Base-by-base conservation (phyloP, 2,797 vertebrate species). In the Xenentodon cancila region DNA sequence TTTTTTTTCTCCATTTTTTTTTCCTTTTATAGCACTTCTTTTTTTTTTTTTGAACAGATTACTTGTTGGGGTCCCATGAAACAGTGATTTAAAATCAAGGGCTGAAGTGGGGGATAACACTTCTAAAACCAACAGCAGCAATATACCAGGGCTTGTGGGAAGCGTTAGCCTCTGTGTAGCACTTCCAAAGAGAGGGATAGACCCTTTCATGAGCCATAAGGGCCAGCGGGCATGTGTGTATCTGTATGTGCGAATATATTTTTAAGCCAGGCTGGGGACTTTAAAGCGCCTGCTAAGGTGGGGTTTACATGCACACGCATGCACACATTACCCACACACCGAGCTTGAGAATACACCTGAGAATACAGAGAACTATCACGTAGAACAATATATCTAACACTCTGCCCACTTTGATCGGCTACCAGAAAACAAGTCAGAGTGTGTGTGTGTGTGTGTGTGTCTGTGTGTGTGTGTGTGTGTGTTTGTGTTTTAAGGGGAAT, bases 151-250 rank as follows among this genome's bases (percentile, higher is more conserved):
- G 75, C 82, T 79, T 70, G 75, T 68, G 77, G 87, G 83, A 71
- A 74, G 80, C 76, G 85, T 81, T 90, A 77, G 82, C 90, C 89
- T 89, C 88, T 78, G 73, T 70, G 51, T 90, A 79, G 77, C 81
- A 89, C 85, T 84, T 87, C 86, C 88, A 88, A 77, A 88, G 89
- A 89, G 88, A 90, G 82, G 80, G 77, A 72, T 76, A 89, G 81
- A 76, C 83, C 76, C 69, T 76, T 75, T 81, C 79, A 76, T 77
- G 81, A 72, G 81, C 85, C 63, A 70, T 53, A 30, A 84, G 86
- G 87, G 73, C 71, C 57, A 53, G 60, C 43, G 68, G 57, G 49
- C 71, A 22, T 74, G 64, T 69, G 68, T 75, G 69, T 54, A 21
- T 75, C 13, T 56, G 44, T 57, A 11, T 69, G 73, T 62, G 84